A percentile compares a stretch with the other conserved stretches of the same genome.
These are phyloP conservation scores for Protobothrops mucrosquamatus DNA, from an alignment of 2,113 vertebrate species.

Conservation along the genomic window DNA sequence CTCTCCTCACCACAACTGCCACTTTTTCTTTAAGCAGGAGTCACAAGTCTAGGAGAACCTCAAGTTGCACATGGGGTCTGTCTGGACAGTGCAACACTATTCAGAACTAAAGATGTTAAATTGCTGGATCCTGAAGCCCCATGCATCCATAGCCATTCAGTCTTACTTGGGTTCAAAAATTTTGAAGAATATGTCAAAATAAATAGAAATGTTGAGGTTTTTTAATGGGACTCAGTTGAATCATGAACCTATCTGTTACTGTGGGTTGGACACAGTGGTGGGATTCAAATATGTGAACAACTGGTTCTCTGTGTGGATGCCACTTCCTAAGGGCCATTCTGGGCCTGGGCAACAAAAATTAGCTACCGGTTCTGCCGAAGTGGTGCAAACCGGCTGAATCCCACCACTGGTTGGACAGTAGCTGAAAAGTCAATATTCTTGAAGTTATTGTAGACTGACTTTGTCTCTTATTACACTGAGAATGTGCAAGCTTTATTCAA, in stretches of 20 bases:
- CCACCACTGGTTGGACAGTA: background rate
- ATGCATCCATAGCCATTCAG: background rate
- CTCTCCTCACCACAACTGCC: background rate
- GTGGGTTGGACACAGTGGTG: background rate
- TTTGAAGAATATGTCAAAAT: slow-evolving; percentile 20
- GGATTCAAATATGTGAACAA: too few relatives aligned
- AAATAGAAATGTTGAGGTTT: slow-evolving; percentile 17
- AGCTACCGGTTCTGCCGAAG: too few relatives aligned
- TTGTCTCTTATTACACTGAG: background rate
- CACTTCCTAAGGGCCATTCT: too few relatives aligned
- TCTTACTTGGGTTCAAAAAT: background rate
- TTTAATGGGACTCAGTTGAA: slow-evolving; percentile 28
- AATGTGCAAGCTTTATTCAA: slow-evolving; percentile 39
- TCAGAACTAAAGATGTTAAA: background rate
- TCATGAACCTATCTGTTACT: slow-evolving; percentile 37
- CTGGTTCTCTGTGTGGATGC: too few relatives aligned
- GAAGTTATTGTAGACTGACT: slow-evolving; percentile 29
- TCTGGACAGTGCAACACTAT: background rate
- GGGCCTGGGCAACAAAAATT: too few relatives aligned
- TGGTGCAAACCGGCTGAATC: too few relatives aligned
- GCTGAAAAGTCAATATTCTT: slow-evolving; percentile 27
- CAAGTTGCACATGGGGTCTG: background rate
- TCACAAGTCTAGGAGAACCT: background rate
- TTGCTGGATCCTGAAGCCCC: background rate
- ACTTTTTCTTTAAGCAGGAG: background rate